phyloP scores from a whole-genome alignment of 92 coral and sea anemone species.

The Paramuricea clavata region DNA sequence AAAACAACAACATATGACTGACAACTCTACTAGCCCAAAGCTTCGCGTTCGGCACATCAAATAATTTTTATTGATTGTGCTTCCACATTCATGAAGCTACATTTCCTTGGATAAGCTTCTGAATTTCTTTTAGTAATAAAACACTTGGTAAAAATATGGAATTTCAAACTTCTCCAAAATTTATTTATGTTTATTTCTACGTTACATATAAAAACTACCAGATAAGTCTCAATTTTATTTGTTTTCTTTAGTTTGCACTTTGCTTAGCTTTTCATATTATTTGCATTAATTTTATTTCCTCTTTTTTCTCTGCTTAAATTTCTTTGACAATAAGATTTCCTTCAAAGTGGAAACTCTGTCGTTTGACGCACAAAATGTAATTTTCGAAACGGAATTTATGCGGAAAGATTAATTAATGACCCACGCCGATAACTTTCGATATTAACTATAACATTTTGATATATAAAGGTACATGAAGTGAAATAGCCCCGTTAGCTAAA shows the following conservation, averaged over 20 bases:
- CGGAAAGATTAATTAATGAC: background rate
- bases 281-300: background rate
- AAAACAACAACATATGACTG: slow-evolving; percentile 12
- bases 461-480: background rate
- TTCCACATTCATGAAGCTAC: background rate
- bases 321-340: background rate
- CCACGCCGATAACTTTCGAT: slow-evolving; percentile 3
- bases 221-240: too few species aligned
- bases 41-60: slow-evolving; percentile 9
- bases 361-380: background rate
- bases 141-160: too few species aligned
- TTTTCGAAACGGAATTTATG: slow-evolving; percentile 15
- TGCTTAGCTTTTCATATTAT: background rate
- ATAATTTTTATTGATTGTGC: background rate
- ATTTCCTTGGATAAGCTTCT: background rate
- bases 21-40: background rate
- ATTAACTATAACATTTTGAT: background rate
- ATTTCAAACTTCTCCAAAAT: too few species aligned
- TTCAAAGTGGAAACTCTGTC: background rate
- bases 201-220: too few species aligned
- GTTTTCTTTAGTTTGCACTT: background rate
- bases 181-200: too few species aligned
- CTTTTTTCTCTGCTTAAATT: background rate
- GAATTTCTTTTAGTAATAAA: background rate
- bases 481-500: background rate